A percentile compares a stretch with the other conserved stretches of the same genome.
These are phyloP conservation scores for Drosophila sucinea DNA, from an alignment of 1,140 invertebrate genomes.

Conservation along the genomic window DNA sequence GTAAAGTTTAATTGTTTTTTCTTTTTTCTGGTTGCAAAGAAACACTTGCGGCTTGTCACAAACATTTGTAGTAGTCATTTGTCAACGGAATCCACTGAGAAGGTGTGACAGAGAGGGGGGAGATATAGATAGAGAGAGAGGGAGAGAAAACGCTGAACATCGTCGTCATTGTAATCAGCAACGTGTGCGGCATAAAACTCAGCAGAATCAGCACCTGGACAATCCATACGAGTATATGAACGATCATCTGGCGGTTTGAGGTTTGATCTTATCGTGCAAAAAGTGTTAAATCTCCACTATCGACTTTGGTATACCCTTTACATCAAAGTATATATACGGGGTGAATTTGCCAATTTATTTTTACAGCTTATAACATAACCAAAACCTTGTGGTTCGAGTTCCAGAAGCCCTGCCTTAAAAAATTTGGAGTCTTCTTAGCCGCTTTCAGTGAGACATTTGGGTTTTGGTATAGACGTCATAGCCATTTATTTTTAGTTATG, in stretches of 20 bases:
- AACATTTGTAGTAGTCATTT: conserved; percentile 78
- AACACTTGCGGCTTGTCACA: conserved; percentile 77
- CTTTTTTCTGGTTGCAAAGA: conserved; percentile 43
- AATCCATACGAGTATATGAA: not conserved
- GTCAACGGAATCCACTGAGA: conserved; percentile 59
- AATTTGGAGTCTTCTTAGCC: too few relatives aligned
- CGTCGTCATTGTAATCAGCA: conserved; percentile 74
- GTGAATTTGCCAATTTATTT: too few relatives aligned
- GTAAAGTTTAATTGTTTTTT: conserved; percentile 75
- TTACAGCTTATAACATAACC: too few relatives aligned
- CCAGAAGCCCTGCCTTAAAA: too few relatives aligned
- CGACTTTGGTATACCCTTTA: conserved; percentile 28
- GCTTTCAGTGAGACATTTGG: too few relatives aligned
- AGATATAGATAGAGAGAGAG: conserved; percentile 28
- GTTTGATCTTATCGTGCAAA: conserved; percentile 61
- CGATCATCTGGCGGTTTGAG: conserved; percentile 42
- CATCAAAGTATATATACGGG: not conserved
- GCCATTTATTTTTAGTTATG: too few relatives aligned
- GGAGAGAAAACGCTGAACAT: conserved; percentile 39
- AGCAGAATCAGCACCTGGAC: conserved; percentile 55
- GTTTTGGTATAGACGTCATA: too few relatives aligned
- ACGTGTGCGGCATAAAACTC: conserved; percentile 69
- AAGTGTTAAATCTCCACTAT: conserved; percentile 33
- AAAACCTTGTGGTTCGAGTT: too few relatives aligned
- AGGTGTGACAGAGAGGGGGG: conserved; percentile 23